Conservation (phyloP, 2,113 vertebrate genomes). For the Osmerus eperlanus region DNA sequence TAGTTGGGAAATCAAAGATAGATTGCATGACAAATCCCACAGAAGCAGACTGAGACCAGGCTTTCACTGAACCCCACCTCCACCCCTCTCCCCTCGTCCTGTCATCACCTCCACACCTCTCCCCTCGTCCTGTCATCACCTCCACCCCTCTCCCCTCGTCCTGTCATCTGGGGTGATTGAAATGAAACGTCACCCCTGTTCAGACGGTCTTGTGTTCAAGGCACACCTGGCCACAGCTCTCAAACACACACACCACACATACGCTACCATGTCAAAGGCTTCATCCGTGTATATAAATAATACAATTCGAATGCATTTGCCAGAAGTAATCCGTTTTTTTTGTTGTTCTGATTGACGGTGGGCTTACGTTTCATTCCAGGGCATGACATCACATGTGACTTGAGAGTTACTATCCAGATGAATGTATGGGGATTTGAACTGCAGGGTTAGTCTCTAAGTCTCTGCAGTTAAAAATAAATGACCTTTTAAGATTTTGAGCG, state of each 20-base stretch:
- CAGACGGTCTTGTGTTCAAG: too few relatives aligned
- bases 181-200: too few relatives aligned
- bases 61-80: not conserved
- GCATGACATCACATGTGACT: not conserved
- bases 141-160: too few relatives aligned
- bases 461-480: conserved; percentile 1
- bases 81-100: too few relatives aligned
- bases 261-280: too few relatives aligned
- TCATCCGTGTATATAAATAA: conserved; percentile 1
- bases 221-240: too few relatives aligned
- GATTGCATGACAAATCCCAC: conserved; percentile 47
- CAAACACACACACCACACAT: too few relatives aligned
- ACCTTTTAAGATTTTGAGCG: not conserved
- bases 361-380: conserved; percentile 30
- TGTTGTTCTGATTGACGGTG: conserved; percentile 5
- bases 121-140: not conserved
- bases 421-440: conserved; percentile 27
- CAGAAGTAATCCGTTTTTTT: conserved; percentile 36
- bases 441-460: conserved; percentile 11
- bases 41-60: not conserved
- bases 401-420: not conserved
- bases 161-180: too few relatives aligned
- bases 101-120: not conserved
- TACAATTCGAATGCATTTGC: conserved; percentile 14
- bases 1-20: conserved; percentile 44